phyloP scores from a whole-genome alignment of 30 jellyfish, hydroid and myxozoan species.

The Aurelia aurita region DNA sequence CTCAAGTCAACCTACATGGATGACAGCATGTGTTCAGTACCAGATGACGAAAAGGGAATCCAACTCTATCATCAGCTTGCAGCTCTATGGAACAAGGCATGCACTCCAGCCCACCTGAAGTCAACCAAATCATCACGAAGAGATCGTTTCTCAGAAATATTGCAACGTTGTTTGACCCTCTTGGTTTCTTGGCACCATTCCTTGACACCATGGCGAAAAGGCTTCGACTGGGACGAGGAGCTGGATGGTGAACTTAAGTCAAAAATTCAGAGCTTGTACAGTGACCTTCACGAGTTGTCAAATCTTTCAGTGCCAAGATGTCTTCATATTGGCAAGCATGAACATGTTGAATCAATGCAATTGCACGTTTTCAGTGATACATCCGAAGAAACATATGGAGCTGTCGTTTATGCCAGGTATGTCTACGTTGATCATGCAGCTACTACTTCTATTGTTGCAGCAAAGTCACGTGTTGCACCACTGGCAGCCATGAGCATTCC shows the following conservation, averaged over 20 bases:
- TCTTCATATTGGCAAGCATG: slow-evolving; percentile 28
- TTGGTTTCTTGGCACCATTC: slow-evolving; percentile 55
- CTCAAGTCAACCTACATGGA: slow-evolving; percentile 80
- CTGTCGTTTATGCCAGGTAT: slow-evolving; percentile 31
- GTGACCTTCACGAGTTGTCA: slow-evolving; percentile 20
- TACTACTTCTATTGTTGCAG: slow-evolving; percentile 10
- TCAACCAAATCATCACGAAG: slow-evolving; percentile 7
- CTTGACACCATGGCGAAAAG: slow-evolving; percentile 21
- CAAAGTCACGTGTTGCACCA: slow-evolving; percentile 66
- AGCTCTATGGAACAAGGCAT: slow-evolving; percentile 21
- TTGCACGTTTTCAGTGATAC: slow-evolving; percentile 59
- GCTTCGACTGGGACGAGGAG: slow-evolving; percentile 49
- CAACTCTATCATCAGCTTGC: slow-evolving; percentile 33
- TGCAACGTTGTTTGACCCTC: slow-evolving; percentile 64
- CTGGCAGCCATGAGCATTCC: slow-evolving; percentile 59
- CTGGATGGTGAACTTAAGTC: slow-evolving; percentile 26
- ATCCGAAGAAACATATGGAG: slow-evolving; percentile 54
- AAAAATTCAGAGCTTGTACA: slow-evolving; percentile 24
- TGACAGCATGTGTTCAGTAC: slow-evolving; percentile 66
- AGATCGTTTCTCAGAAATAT: slow-evolving; percentile 39
- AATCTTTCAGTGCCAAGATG: slow-evolving; percentile 46
- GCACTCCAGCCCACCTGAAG: slow-evolving; percentile 27
- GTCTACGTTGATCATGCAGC: slow-evolving; percentile 7
- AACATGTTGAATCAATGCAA: slow-evolving; percentile 6
- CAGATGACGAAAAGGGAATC: slow-evolving; percentile 42